Evolutionary conservation across 2,113 vertebrate species (phyloP).

Genomic region (Tapirus terrestris): DNA sequence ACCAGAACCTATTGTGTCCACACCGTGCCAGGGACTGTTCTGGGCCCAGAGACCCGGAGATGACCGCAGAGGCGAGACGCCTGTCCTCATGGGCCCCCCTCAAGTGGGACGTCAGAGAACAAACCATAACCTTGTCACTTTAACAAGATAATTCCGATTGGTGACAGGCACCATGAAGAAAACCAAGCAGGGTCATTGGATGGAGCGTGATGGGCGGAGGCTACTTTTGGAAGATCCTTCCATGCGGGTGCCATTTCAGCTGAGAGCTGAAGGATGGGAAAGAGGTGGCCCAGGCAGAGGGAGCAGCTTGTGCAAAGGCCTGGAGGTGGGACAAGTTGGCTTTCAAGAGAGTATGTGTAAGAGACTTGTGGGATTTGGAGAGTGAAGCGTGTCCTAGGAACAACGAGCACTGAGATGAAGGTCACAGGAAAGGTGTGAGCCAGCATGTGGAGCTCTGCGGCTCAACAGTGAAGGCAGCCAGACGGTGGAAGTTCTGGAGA

Average conservation of each 20-base stretch:
- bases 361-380: background rate
- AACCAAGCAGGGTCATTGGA: background rate
- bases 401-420: fast-evolving
- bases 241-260: background rate
- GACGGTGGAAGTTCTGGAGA: background rate
- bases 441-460: fast-evolving
- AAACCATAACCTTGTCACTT: background rate
- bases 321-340: background rate
- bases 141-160: background rate
- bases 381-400: background rate
- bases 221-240: background rate
- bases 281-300: background rate
- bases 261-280: background rate
- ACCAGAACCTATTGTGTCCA: background rate
- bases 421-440: background rate
- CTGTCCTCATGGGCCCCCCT: background rate
- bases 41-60: background rate
- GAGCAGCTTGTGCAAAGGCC: background rate
- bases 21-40: too few relatives aligned
- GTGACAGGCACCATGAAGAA: background rate
- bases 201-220: fast-evolving
- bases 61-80: background rate
- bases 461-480: background rate
- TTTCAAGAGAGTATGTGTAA: fast-evolving
- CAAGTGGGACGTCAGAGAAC: background rate